phyloP scores from a whole-genome alignment of 2,888 invertebrate species.

The Ganaspis brasiliensis region DNA sequence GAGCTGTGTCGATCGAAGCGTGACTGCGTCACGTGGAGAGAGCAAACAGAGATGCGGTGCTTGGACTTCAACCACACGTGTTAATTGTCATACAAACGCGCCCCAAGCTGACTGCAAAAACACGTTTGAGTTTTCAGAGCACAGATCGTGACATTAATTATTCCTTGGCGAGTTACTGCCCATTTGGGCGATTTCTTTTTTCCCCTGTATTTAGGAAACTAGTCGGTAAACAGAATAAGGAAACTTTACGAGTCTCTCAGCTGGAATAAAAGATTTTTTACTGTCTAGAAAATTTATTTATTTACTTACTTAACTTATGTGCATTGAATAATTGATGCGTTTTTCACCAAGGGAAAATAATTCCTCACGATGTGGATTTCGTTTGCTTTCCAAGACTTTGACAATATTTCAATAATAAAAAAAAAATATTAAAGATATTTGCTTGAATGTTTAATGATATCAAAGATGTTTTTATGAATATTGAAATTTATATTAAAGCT shows the following conservation, averaged over 20 bases:
- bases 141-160: slow-evolving; percentile 55
- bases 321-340: neutral
- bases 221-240: neutral
- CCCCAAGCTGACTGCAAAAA: slow-evolving; percentile 63
- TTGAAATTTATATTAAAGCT: too few relatives aligned
- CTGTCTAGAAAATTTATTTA: neutral
- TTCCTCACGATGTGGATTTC: too few relatives aligned
- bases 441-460: too few relatives aligned
- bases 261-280: slow-evolving; percentile 6
- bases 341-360: too few relatives aligned
- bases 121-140: slow-evolving; percentile 59
- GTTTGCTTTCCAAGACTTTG: too few relatives aligned
- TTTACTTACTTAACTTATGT: neutral
- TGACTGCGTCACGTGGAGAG: slow-evolving; percentile 59
- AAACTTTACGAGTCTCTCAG: neutral
- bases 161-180: slow-evolving; percentile 14
- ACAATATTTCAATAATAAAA: too few relatives aligned
- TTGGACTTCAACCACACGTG: slow-evolving; percentile 63
- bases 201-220: neutral
- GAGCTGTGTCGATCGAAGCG: slow-evolving; percentile 41
- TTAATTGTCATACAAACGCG: slow-evolving; percentile 71
- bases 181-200: slow-evolving; percentile 18
- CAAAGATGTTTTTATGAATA: too few relatives aligned
- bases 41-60: slow-evolving; percentile 61
- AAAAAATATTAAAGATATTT: too few relatives aligned